A percentile compares a stretch with the other conserved stretches of the same genome.
Conservation (phyloP, 1,140 invertebrate species). For the Pseudomyrmex pallidus region DNA sequence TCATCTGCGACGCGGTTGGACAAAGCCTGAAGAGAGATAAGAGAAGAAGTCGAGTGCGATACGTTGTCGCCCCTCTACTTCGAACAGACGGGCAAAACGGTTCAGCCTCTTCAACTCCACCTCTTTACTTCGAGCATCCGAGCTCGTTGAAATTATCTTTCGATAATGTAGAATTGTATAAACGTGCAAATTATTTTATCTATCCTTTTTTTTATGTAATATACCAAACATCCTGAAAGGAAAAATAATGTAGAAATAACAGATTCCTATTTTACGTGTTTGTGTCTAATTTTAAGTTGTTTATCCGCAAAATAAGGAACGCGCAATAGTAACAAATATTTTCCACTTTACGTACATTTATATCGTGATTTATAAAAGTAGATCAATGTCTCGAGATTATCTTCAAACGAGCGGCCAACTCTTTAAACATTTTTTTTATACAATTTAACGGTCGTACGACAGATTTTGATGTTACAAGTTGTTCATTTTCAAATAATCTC, state of each 20-base stretch:
- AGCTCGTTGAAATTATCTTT: not conserved
- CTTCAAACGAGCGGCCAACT: no score
- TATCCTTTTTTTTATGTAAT: not conserved
- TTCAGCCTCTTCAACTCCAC: slow-evolving; percentile 62
- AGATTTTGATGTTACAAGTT: no score
- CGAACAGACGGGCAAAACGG: slow-evolving; percentile 32
- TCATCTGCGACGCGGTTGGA: not conserved
- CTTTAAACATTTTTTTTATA: no score
- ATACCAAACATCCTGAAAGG: no score
- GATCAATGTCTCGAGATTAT: no score
- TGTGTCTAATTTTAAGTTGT: not conserved
- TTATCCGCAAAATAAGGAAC: no score
- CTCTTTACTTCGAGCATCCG: slow-evolving; percentile 27
- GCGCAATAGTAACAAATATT: no score
- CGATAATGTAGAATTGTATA: not conserved
- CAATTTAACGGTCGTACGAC: no score
- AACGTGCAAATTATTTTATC: not conserved
- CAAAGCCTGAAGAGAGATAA: slow-evolving; percentile 57
- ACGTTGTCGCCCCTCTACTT: slow-evolving; percentile 62
- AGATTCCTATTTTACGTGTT: not conserved
- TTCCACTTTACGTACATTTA: no score
- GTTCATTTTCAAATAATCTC: no score
- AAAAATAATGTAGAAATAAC: not conserved
- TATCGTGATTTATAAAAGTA: no score
- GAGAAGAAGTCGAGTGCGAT: slow-evolving; percentile 57